Percentiles rank a stretch among this genome's conserved stretches.
These are phyloP conservation scores for Aplysina aerophoba DNA, from an alignment of 37 sponge, comb jelly and placozoan species.

Conservation along the genomic window DNA sequence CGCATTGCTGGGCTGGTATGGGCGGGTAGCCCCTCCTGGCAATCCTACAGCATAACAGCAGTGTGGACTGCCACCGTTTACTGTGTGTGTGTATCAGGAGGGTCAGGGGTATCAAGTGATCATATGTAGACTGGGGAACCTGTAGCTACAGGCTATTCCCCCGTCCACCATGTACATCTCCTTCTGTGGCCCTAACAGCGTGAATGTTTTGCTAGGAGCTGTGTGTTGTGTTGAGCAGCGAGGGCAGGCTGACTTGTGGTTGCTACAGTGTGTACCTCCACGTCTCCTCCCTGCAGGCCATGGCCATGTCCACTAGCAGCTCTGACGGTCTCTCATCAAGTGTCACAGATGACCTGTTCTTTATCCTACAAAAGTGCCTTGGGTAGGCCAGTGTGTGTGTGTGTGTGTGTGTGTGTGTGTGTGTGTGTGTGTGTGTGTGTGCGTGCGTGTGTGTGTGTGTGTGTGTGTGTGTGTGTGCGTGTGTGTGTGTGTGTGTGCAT, in stretches of 20 bases:
- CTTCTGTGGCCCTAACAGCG: too few relatives aligned
- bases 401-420: neutral
- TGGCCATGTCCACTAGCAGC: conserved; percentile 50
- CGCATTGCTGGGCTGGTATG: too few relatives aligned
- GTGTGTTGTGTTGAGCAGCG: neutral
- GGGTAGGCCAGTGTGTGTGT: conserved; percentile 54
- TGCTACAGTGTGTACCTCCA: neutral
- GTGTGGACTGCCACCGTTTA: too few relatives aligned
- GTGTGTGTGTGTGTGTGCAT: conserved; percentile 1
- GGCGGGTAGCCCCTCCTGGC: too few relatives aligned
- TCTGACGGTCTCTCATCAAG: conserved; percentile 66
- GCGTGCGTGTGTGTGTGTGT: neutral
- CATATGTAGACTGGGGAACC: too few relatives aligned
- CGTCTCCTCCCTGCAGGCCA: conserved; percentile 46
- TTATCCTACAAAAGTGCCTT: conserved; percentile 80
- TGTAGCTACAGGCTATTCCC: too few relatives aligned
- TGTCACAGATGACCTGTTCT: conserved; percentile 90
- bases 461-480: conserved; percentile 12
- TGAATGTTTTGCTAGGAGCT: too few relatives aligned
- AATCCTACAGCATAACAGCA: too few relatives aligned
- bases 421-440: conserved; percentile 10
- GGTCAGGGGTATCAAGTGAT: too few relatives aligned
- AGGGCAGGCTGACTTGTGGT: neutral
- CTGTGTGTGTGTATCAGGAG: too few relatives aligned
- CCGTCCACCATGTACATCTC: too few relatives aligned